Conservation (phyloP, 2,113 vertebrate genomes). For the Neotragus moschatus region DNA sequence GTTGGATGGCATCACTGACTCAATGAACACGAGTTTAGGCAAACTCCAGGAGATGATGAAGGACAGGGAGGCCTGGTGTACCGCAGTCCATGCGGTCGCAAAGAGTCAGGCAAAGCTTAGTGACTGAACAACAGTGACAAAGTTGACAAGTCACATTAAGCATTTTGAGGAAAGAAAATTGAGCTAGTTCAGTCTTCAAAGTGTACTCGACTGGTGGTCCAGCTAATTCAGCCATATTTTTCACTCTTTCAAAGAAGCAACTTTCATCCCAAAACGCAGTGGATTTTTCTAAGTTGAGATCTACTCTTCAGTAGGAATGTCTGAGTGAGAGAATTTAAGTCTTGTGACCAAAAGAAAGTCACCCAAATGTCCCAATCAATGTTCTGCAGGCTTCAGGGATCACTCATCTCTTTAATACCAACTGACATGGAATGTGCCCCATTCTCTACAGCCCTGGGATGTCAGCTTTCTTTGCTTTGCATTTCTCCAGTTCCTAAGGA, state of each 20-base stretch:
- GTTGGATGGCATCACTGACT: background rate
- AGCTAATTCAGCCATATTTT: background rate
- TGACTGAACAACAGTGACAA: background rate
- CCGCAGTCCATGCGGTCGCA: background rate
- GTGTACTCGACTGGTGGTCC: background rate
- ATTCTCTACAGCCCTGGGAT: background rate
- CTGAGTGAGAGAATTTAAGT: slow-evolving; percentile 22
- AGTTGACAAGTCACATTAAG: background rate
- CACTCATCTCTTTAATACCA: slow-evolving; percentile 3
- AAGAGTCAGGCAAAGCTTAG: background rate
- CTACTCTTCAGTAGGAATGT: background rate
- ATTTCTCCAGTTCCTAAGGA: background rate
- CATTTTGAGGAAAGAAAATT: background rate
- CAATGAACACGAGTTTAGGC: background rate
- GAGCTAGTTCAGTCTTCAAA: background rate
- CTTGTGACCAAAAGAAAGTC: background rate
- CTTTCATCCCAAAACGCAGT: background rate
- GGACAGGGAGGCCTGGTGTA: background rate
- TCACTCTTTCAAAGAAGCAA: background rate
- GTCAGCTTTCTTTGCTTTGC: background rate
- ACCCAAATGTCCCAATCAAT: background rate
- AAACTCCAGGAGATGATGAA: background rate
- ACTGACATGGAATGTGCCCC: background rate
- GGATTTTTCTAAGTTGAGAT: background rate
- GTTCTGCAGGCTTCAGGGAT: background rate